Conservation (phyloP, 2,113 vertebrate species). For the Cariama cristata region DNA sequence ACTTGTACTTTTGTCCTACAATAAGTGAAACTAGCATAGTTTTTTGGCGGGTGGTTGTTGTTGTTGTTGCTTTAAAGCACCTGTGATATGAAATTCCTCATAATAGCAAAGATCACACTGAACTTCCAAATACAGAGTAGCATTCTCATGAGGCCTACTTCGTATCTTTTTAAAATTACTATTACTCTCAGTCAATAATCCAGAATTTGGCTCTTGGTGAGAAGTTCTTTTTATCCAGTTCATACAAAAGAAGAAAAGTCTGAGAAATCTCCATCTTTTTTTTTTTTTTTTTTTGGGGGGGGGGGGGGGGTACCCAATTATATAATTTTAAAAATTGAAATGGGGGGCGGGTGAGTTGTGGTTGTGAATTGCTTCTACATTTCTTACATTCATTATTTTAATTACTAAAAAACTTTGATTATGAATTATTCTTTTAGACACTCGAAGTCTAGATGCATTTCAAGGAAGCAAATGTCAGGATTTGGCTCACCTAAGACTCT, state of each 20-base stretch:
- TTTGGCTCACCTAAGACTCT: not conserved
- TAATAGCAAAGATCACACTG: not conserved
- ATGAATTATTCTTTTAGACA: not conserved
- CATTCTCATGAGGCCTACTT: not conserved
- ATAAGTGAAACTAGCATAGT: not conserved
- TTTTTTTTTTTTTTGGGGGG: not conserved
- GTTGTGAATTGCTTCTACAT: not conserved
- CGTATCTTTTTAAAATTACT: not conserved
- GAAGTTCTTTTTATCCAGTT: not conserved
- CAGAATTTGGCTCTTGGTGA: constrained; percentile 1
- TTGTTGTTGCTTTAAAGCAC: not conserved
- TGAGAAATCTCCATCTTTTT: not conserved
- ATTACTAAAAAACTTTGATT: not conserved
- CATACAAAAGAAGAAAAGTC: not conserved
- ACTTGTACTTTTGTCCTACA: not conserved
- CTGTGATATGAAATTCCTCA: not conserved
- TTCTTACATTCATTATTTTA: not conserved
- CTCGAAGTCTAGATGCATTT: not conserved
- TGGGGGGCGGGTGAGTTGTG: no score
- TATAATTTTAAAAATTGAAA: no score
- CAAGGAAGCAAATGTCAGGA: not conserved
- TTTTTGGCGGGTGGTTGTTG: not conserved
- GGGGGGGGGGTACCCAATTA: no score
- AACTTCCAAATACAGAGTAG: not conserved
- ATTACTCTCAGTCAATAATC: constrained; percentile 24